Conservation (phyloP, 1,140 invertebrate genomes). For the Bombus difficillimus region DNA sequence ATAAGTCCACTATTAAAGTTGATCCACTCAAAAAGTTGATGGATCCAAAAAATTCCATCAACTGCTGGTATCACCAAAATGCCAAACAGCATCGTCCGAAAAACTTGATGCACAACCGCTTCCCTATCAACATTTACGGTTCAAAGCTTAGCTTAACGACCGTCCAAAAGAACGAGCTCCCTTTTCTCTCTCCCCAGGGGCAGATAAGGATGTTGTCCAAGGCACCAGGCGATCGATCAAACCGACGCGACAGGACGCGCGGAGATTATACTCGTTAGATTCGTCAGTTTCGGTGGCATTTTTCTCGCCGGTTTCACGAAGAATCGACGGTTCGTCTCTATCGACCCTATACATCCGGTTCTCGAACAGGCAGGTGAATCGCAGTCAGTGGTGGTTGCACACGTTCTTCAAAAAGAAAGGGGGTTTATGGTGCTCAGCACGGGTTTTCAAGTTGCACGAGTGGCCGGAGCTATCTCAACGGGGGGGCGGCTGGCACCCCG, state of each 20-base stretch:
- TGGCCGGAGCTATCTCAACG: conserved; percentile 52
- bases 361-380: conserved; percentile 65
- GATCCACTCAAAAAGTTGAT: neutral
- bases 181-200: neutral
- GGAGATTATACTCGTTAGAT: conserved; percentile 49
- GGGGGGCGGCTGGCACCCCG: conserved; percentile 64
- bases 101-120: neutral
- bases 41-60: neutral
- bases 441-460: conserved; percentile 42
- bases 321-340: conserved; percentile 33
- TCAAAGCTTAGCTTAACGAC: conserved; percentile 39
- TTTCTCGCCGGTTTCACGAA: conserved; percentile 51
- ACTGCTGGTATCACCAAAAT: neutral
- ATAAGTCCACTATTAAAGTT: too few relatives aligned
- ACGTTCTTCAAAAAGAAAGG: conserved; percentile 15
- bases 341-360: neutral
- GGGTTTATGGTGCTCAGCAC: conserved; percentile 15
- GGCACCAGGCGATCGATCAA: conserved; percentile 58
- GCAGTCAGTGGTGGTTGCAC: conserved; percentile 53
- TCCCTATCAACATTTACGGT: conserved; percentile 35
- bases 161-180: conserved; percentile 31
- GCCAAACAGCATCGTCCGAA: neutral
- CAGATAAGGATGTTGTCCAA: conserved; percentile 50
- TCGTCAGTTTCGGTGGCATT: conserved; percentile 50
- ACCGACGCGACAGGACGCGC: conserved; percentile 50